Evolutionary conservation across 2,888 invertebrate species (phyloP), one percentile per base, ranked within the genome.

Genomic region (Geotrupes spiniger): DNA sequence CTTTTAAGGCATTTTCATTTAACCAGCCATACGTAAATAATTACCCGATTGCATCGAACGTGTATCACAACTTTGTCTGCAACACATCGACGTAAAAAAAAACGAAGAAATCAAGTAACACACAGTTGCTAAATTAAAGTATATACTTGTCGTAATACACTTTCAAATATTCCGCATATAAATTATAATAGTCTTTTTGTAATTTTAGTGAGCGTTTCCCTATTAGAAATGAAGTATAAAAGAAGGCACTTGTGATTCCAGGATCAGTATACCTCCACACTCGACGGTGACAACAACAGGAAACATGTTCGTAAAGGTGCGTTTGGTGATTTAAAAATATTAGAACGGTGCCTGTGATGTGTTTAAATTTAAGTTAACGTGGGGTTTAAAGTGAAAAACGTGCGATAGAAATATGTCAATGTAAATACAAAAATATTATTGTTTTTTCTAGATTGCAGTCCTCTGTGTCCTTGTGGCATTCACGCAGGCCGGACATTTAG

Each of bases 91-190:
- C 21, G 3, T 21, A 21, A 21, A 21, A 21, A 33, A 33, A 33
- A 33, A 12, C 12, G 2, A 12, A 3, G 3, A 12, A 15, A 10
- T 14, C 14, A 2, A 33, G 33, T 15, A 33, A 10, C 33, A 33
- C n/a, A 14, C 14, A 3, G 33, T 33, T 9, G 15, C 15, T 33
- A 33, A 33, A 33, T 14, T 33, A 33, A 33, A 21, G 21, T 21
- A 21, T 33, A 33, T 15, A 15, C 15, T 33, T 33, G 33, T 10
- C 9, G 33, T 33, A 33, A 33, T 33, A 33, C 2, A 33, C 33
- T 33, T 33, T 33, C 33, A 33, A 33, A 33, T 33, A 33, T 33
- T 33, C 33, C 33, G 33, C 33, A 33, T 15, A 15, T 33, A 15
- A 33, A 15, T 14, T 33, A 14, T 14, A 33, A 33, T 15, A 15